Evolutionary conservation across 2,888 invertebrate genomes (phyloP), one percentile per base, ranked within the genome.

Genomic region (Ophion slaviceki): DNA sequence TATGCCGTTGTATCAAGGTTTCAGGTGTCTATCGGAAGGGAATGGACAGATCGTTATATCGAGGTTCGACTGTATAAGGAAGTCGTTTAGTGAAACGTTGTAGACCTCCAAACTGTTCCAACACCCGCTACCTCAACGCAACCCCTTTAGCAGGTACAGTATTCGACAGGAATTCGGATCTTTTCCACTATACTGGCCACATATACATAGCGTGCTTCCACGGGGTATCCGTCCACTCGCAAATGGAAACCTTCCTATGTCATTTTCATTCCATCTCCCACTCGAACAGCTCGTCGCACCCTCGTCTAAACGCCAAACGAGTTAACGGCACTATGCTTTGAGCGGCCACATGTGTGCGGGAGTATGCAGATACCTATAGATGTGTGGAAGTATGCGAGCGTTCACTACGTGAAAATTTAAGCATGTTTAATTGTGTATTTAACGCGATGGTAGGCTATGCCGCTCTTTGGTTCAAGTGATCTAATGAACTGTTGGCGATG

Each of bases 231-330:
- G 70, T 68, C 74, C 64, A 36, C 67, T 72, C 53, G 64, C 82
- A 62, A 77, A 82, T 82, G 74, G 53, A 79, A 78, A 79, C 62
- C 36, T 79, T 61, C 79, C 74, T 62, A 59, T 83, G 83, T 83
- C 83, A 70, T 74, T 79, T 83, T 66, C 79, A 83, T 79, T 59
- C 57, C 72, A 71, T 68, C 72, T 53, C 83, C 79, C 67, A 32
- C 72, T 45, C 62, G 77, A 71, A 78, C 57, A 61, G 62, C 57
- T 77, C 61, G 72, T 68, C 77, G 64, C 62, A 78, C 81, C 85
- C 80, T 78, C 74, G 68, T 75, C 67, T 71, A 59, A 78, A 68
- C 57, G 53, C 82, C 53, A 80, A 47, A 24, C 70, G 68, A 70
- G 76, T 76, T 68, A 77, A 67, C 66, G 24, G 28, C 64, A 70